Evolutionary conservation across 2,113 vertebrate genomes (phyloP).

Genomic region (Heloderma charlesbogerti): DNA sequence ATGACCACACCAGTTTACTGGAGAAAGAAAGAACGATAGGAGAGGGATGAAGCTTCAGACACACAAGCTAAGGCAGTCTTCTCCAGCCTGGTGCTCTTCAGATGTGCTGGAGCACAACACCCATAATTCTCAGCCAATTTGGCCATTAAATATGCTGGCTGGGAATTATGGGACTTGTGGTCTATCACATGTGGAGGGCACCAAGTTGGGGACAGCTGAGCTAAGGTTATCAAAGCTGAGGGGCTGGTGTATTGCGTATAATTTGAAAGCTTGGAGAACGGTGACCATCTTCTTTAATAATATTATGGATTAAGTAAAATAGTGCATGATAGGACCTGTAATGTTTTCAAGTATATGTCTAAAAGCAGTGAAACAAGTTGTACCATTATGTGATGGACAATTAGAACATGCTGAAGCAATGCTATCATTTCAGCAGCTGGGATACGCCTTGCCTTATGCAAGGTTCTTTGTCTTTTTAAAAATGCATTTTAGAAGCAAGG

Average conservation of each 20-base stretch:
- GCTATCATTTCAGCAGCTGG: not conserved
- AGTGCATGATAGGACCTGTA: not conserved
- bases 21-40: too few relatives aligned
- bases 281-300: not conserved
- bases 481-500: not conserved
- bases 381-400: not conserved
- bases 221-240: not conserved
- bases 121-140: not conserved
- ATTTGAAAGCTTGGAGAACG: not conserved
- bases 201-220: not conserved
- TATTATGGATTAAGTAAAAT: not conserved
- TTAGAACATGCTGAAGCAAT: not conserved
- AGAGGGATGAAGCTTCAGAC: not conserved
- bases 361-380: conserved; percentile 17
- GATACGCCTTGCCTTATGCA: conserved; percentile 5
- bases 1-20: too few relatives aligned
- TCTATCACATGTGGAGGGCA: not conserved
- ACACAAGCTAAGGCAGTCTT: too few relatives aligned
- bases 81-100: not conserved
- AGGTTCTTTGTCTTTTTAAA: not conserved
- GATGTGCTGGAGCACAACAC: not conserved
- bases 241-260: not conserved
- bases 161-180: not conserved
- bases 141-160: too few relatives aligned
- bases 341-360: conserved; percentile 2